Base-by-base conservation (phyloP, 2,113 vertebrate genomes). In the Carassius auratus region DNA sequence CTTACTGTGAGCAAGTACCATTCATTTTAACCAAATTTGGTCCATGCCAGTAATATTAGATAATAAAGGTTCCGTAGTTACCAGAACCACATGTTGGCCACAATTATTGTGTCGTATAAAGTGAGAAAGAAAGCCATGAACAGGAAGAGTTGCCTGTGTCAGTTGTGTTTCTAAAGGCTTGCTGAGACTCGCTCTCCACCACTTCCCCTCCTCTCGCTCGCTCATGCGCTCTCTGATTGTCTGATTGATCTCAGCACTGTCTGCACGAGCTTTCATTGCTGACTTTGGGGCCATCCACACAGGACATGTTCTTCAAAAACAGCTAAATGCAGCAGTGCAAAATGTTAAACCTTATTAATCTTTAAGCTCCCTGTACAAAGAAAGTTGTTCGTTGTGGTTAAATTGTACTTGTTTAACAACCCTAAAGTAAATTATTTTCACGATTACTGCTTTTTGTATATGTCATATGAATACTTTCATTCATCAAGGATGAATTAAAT, bases 171-270 rank as follows among this genome's bases (percentile, higher is more conserved):
- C 42, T 69, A 38, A 61, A 52, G 84, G 21, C 88, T 8, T 85
- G 86, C 77, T 15, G 23, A 78, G 86, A 76, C 88, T 71, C 48
- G 87, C 42, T 83, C 9, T 30, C 50, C 26, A 10, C 69, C 81
- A 15, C 33, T 42, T 42, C 68, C 12, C 61, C 64, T 33, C 84
- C 45, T 55, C 68, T 85, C 21, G 57, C 82, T 86, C n/a, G 10
- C 80, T 66, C 68, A 75, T 62, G 36, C 55, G 9, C 57, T 74
- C 55, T 66, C 73, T 77, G 71, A 73, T 50, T 55, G 71, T 76
- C 59, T 85, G 75, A 84, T 81, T 87, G 73, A 83, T 83, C 79
- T 86, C 45, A 52, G 19, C 62, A 79, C 80, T 88, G 84, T 50
- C 69, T 81, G 75, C 68, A 62, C 50, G 33, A 75, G 81, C 76